These are phyloP conservation scores for Sinocyclocheilus rhinocerous DNA, from an alignment of 2,113 vertebrate genomes.

Conservation along the genomic window DNA sequence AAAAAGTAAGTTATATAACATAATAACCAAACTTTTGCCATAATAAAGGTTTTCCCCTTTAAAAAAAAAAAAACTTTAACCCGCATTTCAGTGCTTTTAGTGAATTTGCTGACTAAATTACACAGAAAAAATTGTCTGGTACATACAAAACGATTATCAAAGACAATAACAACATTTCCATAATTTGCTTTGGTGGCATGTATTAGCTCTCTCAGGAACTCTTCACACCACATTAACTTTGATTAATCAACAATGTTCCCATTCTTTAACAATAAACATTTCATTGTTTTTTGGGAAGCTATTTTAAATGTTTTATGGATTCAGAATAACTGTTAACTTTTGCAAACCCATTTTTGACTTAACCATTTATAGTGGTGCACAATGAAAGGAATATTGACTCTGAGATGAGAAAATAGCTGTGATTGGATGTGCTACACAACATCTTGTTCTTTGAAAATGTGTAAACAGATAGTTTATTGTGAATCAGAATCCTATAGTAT, in stretches of 20 bases:
- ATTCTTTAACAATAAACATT: background rate
- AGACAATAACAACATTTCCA: constrained; percentile 12
- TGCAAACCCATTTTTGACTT: background rate
- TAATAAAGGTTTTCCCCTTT: background rate
- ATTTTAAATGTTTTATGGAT: background rate
- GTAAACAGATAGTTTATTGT: background rate
- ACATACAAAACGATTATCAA: background rate
- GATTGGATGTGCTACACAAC: background rate
- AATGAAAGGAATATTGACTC: background rate
- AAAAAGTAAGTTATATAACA: background rate
- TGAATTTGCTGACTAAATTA: background rate
- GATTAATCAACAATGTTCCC: background rate
- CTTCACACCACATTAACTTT: constrained; percentile 14
- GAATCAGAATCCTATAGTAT: background rate
- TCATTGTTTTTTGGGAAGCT: background rate
- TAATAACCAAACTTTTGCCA: background rate
- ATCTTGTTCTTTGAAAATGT: background rate
- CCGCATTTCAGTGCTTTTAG: background rate
- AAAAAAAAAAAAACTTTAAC: background rate
- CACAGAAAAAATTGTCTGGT: background rate
- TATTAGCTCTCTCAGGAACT: background rate
- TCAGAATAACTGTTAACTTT: background rate
- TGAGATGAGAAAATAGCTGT: background rate
- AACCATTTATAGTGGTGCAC: background rate
- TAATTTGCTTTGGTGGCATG: background rate